Percentiles rank a stretch among this genome's conserved stretches.
These are phyloP conservation scores for Leptinotarsa haldemani DNA, from an alignment of 2,888 invertebrate species.

Conservation along the genomic window DNA sequence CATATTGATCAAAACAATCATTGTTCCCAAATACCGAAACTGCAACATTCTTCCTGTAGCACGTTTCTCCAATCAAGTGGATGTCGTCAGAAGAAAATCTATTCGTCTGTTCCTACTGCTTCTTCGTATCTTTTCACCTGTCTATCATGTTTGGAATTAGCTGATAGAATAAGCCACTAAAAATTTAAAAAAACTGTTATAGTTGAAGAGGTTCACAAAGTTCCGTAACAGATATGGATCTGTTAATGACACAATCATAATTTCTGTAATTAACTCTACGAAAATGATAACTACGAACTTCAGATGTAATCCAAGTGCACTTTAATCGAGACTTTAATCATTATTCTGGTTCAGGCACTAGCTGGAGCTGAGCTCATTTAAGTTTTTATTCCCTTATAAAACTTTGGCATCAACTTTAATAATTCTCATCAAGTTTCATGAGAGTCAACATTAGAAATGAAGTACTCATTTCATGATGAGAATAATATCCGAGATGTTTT, in stretches of 20 bases:
- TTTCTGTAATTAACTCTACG: not conserved
- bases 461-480: constrained; percentile 4
- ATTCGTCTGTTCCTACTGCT: too few species aligned
- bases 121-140: too few species aligned
- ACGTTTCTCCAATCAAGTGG: too few species aligned
- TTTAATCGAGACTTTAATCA: constrained; percentile 10
- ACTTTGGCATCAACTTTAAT: constrained; percentile 15
- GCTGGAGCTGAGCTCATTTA: not conserved
- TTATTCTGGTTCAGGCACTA: constrained; percentile 7
- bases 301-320: not conserved
- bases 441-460: not conserved
- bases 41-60: too few species aligned
- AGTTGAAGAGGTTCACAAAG: not conserved
- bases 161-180: too few species aligned
- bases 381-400: constrained; percentile 16
- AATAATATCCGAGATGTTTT: not conserved
- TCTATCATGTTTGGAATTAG: too few species aligned
- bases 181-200: too few species aligned
- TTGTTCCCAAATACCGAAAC: too few species aligned
- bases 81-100: too few species aligned
- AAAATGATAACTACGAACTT: not conserved
- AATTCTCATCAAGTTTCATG: constrained; percentile 6
- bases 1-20: too few species aligned
- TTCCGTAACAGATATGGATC: not conserved
- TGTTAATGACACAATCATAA: not conserved